These are phyloP conservation scores for Hormiphora californensis DNA, from an alignment of 37 sponge, comb jelly and placozoan genomes.

Conservation along the genomic window DNA sequence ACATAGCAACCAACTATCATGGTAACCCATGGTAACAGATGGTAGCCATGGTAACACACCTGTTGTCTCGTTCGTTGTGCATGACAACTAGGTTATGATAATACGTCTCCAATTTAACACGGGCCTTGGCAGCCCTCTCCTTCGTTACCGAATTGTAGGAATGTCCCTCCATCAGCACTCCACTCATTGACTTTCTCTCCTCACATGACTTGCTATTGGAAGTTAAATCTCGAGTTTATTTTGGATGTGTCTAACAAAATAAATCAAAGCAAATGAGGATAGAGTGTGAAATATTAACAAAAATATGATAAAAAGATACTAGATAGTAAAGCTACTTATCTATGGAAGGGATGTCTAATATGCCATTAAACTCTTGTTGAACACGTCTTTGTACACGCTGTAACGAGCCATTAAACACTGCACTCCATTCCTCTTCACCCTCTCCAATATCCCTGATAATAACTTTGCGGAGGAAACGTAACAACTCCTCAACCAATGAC, in stretches of 20 bases:
- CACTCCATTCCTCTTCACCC: conserved; percentile 39
- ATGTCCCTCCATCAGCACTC: conserved; percentile 14
- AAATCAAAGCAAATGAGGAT: neutral
- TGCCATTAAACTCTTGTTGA: neutral
- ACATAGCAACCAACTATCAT: too few relatives aligned
- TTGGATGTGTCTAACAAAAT: neutral
- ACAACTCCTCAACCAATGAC: conserved; percentile 9
- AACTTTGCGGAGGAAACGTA: neutral
- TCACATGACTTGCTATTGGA: too few relatives aligned
- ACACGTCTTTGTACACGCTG: neutral
- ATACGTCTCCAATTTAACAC: conserved; percentile 28
- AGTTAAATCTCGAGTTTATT: neutral
- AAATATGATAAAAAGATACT: neutral
- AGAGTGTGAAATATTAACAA: neutral
- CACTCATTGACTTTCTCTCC: too few relatives aligned
- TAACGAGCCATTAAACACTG: conserved; percentile 31
- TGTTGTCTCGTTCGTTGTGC: conserved; percentile 47
- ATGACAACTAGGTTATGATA: conserved; percentile 47
- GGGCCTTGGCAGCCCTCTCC: conserved; percentile 50
- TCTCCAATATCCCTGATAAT: neutral
- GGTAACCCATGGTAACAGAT: too few relatives aligned
- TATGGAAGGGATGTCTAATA: conserved; percentile 1
- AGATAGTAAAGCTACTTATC: neutral
- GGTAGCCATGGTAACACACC: neutral
- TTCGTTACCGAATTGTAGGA: neutral